Evolutionary conservation across 1,140 invertebrate species (phyloP), one percentile per base, ranked within the genome.

Genomic region (Tyrophagus putrescentiae): DNA sequence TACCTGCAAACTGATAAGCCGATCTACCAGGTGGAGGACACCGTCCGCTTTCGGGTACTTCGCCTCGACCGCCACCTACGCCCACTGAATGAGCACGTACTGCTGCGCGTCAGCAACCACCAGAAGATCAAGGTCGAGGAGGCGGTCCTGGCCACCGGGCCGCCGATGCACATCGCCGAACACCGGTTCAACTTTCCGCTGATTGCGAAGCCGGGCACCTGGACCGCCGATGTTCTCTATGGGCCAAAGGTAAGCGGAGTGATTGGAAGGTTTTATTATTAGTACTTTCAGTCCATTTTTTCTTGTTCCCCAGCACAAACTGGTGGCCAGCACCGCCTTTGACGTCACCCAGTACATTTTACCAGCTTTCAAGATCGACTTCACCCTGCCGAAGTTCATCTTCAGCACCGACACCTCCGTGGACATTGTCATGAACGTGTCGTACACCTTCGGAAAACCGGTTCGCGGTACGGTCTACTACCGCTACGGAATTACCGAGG

Each of bases 391-490:
- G 18, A 60, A 67, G 32, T 61, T 64, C 16, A 64, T 67, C 52
- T 34, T 65, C 21, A 39, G 50, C 21, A 44, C 29, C 21, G 45
- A 42, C 29, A 31, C 61, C n/a, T 42, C 9, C 13, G 53, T 67
- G 33, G 45, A 61, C n/a, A 65, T 60, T 21, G 28, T 21, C 7
- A 32, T 61, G 16, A 18, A n/a, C 62, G 57, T 57, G 33, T 69
- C 68, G 29, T 72, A 71, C 64, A 66, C 70, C 0, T 72, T 69
- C 65, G 72, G 71, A 5, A 72, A 72, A 52, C 68, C 68, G 7
- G 71, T 73, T 4, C 62, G 64, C 25, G 72, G 72, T 44, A 64
- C 65, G 23, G 68, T 69, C 4, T 63, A 67, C 68, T 62, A n/a
- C n/a, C n/a, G n/a, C n/a, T n/a, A n/a, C n/a, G n/a, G n/a, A n/a